phyloP scores from a whole-genome alignment of 1,140 invertebrate genomes.

The Pseudoatta argentina region DNA sequence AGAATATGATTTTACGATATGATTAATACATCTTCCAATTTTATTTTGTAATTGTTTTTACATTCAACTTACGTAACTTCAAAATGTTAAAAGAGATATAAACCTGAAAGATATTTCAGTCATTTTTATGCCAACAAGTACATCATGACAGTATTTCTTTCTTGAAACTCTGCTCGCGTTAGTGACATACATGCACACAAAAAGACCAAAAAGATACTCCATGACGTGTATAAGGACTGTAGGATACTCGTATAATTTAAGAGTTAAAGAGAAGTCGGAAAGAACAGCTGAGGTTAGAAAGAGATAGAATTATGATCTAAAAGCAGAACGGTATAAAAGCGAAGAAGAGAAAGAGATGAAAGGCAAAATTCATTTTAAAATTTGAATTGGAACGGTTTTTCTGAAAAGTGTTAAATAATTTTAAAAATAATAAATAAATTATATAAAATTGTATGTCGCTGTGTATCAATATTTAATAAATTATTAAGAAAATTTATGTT shows the following conservation, averaged over 20 bases:
- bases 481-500: too few species aligned
- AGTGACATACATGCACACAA: conserved; percentile 53
- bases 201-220: conserved; percentile 37
- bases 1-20: too few species aligned
- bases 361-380: conserved; percentile 46
- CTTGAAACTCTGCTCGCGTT: conserved; percentile 37
- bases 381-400: conserved; percentile 18
- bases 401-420: background rate
- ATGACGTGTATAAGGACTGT: conserved; percentile 53
- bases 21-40: background rate
- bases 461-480: too few species aligned
- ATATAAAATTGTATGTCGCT: background rate
- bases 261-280: conserved; percentile 59
- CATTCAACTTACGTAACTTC: background rate
- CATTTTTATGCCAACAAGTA: conserved; percentile 44
- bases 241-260: conserved; percentile 59
- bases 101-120: conserved; percentile 23
- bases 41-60: background rate
- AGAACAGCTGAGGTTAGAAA: conserved; percentile 48
- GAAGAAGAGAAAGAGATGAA: conserved; percentile 27
- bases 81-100: conserved; percentile 2
- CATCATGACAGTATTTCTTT: conserved; percentile 50
- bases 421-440: conserved; percentile 21
- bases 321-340: conserved; percentile 22
- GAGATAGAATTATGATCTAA: conserved; percentile 25